Percentiles rank a stretch among this genome's conserved stretches.
These are phyloP conservation scores for human DNA, from an alignment of 2,113 vertebrate species.

Conservation along the genomic window GRCh38 chr7:68429501-68430000, in stretches of 20 bases:
- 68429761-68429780: background rate
- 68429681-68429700: background rate
- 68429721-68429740: background rate
- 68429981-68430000: background rate
- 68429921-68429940: background rate
- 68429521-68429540: background rate
- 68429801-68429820: background rate
- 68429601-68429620: background rate
- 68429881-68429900: background rate
- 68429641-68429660: background rate
- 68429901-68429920: background rate
- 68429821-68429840: background rate
- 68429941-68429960: background rate
- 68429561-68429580: background rate
- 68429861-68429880: background rate
- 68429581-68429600: background rate
- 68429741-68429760: no score
- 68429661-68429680: background rate
- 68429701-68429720: background rate
- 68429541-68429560: background rate
- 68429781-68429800: background rate
- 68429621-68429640: background rate
- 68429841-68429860: background rate
- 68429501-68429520: background rate
- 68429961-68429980: background rate